Conservation (phyloP, 2,888 invertebrate genomes). For the Plagodis dolabraria region DNA sequence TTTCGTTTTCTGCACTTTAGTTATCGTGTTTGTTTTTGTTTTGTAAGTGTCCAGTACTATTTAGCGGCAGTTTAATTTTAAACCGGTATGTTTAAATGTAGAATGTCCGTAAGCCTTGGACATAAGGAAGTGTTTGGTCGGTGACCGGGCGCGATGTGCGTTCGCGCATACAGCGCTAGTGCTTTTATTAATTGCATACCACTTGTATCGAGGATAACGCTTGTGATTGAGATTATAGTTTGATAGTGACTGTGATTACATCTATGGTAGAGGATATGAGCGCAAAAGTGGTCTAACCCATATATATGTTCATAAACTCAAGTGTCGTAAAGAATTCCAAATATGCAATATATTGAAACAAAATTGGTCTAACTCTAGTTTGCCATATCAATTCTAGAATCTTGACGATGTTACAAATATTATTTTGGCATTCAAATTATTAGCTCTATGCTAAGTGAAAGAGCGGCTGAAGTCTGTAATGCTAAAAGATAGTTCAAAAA, state of each 20-base stretch:
- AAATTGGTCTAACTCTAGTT: too few species aligned
- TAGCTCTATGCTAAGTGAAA: too few species aligned
- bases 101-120: constrained; percentile 12
- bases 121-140: constrained; percentile 29
- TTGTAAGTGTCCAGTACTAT: background rate
- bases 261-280: too few species aligned
- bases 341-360: too few species aligned
- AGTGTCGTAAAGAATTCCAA: too few species aligned
- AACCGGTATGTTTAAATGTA: constrained; percentile 6
- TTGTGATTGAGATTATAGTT: background rate
- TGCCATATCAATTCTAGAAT: too few species aligned
- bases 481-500: too few species aligned
- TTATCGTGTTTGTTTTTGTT: background rate
- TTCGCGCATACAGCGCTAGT: constrained; percentile 20
- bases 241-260: background rate
- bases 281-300: too few species aligned
- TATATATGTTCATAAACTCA: too few species aligned
- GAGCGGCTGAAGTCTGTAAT: too few species aligned
- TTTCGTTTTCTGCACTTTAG: background rate
- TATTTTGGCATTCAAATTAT: too few species aligned
- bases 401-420: too few species aligned
- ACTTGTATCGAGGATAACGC: constrained; percentile 2
- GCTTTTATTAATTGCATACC: constrained; percentile 33
- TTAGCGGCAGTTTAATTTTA: background rate
- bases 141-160: constrained; percentile 27